These are phyloP conservation scores for Megalopta genalis DNA, from an alignment of 1,140 invertebrate species.

Conservation along the genomic window DNA sequence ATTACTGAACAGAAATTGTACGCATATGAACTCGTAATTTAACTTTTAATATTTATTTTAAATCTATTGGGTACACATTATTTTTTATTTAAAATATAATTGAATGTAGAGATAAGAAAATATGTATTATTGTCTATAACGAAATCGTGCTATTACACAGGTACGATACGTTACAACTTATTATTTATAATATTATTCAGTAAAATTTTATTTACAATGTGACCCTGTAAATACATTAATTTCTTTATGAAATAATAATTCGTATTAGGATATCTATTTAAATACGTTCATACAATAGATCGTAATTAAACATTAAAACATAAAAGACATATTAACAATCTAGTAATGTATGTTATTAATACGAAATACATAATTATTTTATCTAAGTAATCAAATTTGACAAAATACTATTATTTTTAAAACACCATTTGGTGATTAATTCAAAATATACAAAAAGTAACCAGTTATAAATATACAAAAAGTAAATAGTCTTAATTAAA, in stretches of 20 bases:
- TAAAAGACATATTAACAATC: background rate
- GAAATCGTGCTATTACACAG: background rate
- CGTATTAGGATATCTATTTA: background rate
- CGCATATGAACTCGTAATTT: background rate
- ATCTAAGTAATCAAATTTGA: background rate
- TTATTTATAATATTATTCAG: background rate
- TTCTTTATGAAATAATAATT: slow-evolving; percentile 1
- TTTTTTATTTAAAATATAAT: background rate
- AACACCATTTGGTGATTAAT: background rate
- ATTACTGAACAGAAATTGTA: too few species aligned
- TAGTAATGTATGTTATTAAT: background rate
- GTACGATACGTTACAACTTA: background rate
- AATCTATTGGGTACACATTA: background rate
- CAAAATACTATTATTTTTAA: slow-evolving; percentile 1
- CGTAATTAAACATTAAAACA: slow-evolving; percentile 17
- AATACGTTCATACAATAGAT: background rate
- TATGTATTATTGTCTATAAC: background rate
- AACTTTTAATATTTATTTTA: background rate
- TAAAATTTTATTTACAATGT: slow-evolving; percentile 11
- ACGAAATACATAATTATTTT: background rate
- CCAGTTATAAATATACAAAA: slow-evolving; percentile 1
- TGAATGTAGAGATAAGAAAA: too few species aligned
- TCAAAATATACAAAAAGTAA: slow-evolving; percentile 3
- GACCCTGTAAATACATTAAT: background rate
- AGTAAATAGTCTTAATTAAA: background rate